Evolutionary conservation across 37 sponge, comb jelly and placozoan genomes (phyloP), one percentile per base, ranked within the genome.

Genomic region (Trichoplax adhaerens): DNA sequence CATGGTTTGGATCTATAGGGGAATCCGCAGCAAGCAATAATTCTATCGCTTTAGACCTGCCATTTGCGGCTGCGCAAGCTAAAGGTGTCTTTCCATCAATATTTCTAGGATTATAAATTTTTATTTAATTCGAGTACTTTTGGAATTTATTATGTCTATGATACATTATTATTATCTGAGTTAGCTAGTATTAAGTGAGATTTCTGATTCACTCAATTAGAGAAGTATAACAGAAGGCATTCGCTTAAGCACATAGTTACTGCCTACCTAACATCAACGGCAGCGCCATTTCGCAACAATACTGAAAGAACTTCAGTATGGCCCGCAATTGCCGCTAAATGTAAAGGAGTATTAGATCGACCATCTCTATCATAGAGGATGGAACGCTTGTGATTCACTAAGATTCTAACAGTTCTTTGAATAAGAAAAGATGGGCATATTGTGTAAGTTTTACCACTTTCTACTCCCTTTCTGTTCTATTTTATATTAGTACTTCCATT

Each of bases 321-420:
- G 3, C 73, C 73, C 4, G 73, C 62, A 10, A 12, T 61, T 5
- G 73, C 73, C 48, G 73, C 73, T 50, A 62, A 72, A 58, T 72
- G 73, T 3, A 72, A 63, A 3, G 73, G 73, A 6, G 80, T 82
- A 84, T 95, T 95, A 0, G 77, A 76, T 60, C 78, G 79, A 66
- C 90, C 96, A 75, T 95, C 96, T 54, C 85, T 90, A 66, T 84
- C 90, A 5, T 69, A 50, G n/a, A 87, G 63, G 61, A 72, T 72
- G 5, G 58, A 50, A 52, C 63, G 73, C 50, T 69, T 58, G 12
- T 48, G 56, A 12, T 58, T 69, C 46, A 12, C 8, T 12, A 12
- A 12, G 12, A 60, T 60, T 8, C 10, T 8, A 12, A 12, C 62
- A 60, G 8, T 12, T 12, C 62, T 60, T 60, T 60, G 12, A 29